Base-by-base conservation (phyloP, 2,888 invertebrate genomes). In the Leucophenga maculata region DNA sequence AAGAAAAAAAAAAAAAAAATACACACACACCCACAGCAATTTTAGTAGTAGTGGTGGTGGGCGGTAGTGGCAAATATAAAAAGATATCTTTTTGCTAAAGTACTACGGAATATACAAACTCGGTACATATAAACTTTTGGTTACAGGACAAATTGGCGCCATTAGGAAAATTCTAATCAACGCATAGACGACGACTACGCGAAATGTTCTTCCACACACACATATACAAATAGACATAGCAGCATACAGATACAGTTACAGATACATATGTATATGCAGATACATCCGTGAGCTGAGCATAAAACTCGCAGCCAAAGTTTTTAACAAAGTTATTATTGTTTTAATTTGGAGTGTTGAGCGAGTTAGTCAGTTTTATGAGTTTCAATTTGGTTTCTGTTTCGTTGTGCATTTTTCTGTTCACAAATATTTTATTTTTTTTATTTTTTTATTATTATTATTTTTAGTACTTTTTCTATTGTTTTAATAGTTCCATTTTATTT, bases 241-340 rank as follows among this genome's bases (percentile, higher is more conserved):
- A n/a, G n/a, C 46, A 31, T 14, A 57, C 22, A 54, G 20, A 20
- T 6, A 32, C 16, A 39, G 39, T 6, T 39, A 39, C 8, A 39
- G 9, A 52, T 54, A 69, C 46, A 65, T 69, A 69, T 44, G 50
- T 76, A 76, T 67, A 55, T 73, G n/a, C 14, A 46, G 66, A 52
- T n/a, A 44, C 20, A 55, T 39, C 1, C 59, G 60, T 32, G 52
- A 26, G 6, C 8, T 39, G 22, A 54, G 65, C 69, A 72, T 75
- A 55, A n/a, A 57, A 22, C 32, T 48, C 48, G 65, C 52, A 46
- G 65, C 50, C 13, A 46, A 48, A 26, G 52, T 65, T 65, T 72
- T 75, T 68, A 74, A 69, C 70, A 82, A 83, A 83, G 80, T 80
- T 80, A 80, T 80, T 82, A 83, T 80, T 80, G 79, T 83, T 83